Evolutionary conservation across 2,888 invertebrate genomes (phyloP).

Genomic region (Leptura quadrifasciata): DNA sequence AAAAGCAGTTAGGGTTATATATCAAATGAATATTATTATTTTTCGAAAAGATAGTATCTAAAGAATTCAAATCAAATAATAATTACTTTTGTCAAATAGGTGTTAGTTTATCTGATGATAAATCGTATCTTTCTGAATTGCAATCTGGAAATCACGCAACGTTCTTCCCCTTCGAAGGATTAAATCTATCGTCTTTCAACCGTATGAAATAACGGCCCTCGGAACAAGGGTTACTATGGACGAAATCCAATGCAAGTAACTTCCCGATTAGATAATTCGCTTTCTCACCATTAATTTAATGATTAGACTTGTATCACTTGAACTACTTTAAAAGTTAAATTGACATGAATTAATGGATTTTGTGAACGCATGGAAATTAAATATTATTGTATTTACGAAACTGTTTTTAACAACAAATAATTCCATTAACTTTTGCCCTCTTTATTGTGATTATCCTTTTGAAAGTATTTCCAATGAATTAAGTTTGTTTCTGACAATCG

Average conservation of each 20-base stretch:
- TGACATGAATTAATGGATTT: conserved; percentile 4
- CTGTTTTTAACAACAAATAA: background rate
- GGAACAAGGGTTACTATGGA: conserved; percentile 4
- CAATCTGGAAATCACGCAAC: background rate
- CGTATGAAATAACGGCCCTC: conserved; percentile 7
- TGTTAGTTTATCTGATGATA: background rate
- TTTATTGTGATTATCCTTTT: background rate
- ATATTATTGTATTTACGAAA: background rate
- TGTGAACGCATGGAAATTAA: background rate
- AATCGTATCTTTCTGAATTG: background rate
- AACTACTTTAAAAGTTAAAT: conserved; percentile 7
- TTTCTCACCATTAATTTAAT: conserved; percentile 7
- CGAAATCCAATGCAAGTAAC: conserved; percentile 7
- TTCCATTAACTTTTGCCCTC: background rate
- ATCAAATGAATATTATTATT: no score
- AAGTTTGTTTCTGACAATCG: no score
- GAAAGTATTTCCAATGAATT: no score
- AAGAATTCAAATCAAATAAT: background rate
- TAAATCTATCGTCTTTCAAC: conserved; percentile 4
- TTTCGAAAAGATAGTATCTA: no score
- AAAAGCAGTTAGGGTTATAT: no score
- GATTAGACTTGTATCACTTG: conserved; percentile 7
- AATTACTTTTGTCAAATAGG: background rate
- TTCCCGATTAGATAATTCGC: conserved; percentile 4
- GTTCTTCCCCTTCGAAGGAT: background rate